These are phyloP conservation scores for Cryptophagus acutangulus DNA, from an alignment of 2,888 invertebrate species.

Conservation along the genomic window DNA sequence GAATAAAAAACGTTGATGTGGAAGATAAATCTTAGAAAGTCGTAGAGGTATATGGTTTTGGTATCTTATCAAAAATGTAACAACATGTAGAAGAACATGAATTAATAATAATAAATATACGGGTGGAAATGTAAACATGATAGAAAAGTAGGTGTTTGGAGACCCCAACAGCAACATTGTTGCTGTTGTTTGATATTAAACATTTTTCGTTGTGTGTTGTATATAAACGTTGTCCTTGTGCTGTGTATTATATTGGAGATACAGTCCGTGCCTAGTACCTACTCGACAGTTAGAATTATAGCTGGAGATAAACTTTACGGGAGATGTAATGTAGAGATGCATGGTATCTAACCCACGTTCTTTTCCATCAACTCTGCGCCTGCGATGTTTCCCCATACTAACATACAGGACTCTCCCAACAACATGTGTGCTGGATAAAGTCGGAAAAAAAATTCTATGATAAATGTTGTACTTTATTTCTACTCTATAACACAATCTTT, in stretches of 20 bases:
- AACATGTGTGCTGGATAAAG: too few relatives aligned
- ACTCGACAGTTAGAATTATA: conserved; percentile 43
- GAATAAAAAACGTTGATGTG: too few relatives aligned
- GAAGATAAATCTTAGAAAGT: too few relatives aligned
- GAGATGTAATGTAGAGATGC: conserved; percentile 47
- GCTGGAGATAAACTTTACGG: conserved; percentile 43
- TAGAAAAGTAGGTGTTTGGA: conserved; percentile 40
- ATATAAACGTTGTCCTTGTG: conserved; percentile 41
- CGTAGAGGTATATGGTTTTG: too few relatives aligned
- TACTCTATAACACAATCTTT: too few relatives aligned
- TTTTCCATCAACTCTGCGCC: conserved; percentile 39
- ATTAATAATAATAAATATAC: too few relatives aligned
- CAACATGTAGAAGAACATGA: too few relatives aligned
- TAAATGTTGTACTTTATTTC: too few relatives aligned
- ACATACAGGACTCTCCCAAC: too few relatives aligned
- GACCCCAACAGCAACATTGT: conserved; percentile 41
- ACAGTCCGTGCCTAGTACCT: conserved; percentile 45
- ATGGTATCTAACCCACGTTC: conserved; percentile 48
- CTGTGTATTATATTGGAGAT: conserved; percentile 34
- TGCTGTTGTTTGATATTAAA: conserved; percentile 41
- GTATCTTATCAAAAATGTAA: too few relatives aligned
- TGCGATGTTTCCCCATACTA: conserved; percentile 13
- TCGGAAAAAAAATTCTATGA: too few relatives aligned
- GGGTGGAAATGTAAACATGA: conserved; percentile 7
- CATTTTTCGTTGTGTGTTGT: conserved; percentile 41